Evolutionary conservation across 2,113 vertebrate genomes (phyloP).

Genomic region (Azemiops feae): DNA sequence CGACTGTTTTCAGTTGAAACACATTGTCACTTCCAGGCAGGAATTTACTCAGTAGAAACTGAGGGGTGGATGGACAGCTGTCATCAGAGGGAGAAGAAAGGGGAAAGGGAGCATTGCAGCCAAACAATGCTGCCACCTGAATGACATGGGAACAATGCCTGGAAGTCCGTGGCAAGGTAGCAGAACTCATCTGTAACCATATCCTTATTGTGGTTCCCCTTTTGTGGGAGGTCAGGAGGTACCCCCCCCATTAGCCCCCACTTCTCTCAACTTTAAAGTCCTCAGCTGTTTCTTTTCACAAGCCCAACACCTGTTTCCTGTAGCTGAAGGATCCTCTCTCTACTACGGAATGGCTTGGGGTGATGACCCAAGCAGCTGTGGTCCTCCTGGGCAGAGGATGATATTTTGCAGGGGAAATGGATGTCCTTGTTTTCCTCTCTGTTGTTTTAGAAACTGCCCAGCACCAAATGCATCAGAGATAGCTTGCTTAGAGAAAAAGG

Average conservation of each 20-base stretch:
- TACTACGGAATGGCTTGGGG: neutral
- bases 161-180: neutral
- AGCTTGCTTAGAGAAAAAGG: neutral
- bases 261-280: neutral
- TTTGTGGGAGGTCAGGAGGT: neutral
- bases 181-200: neutral
- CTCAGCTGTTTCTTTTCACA: neutral
- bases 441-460: neutral
- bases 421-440: neutral
- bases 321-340: neutral
- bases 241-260: neutral
- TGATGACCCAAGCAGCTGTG: neutral
- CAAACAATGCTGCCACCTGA: neutral
- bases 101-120: no score
- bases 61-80: neutral
- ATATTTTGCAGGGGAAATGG: neutral
- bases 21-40: neutral
- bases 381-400: neutral
- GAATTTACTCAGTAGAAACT: neutral
- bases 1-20: neutral
- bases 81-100: neutral
- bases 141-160: neutral
- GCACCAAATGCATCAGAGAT: neutral
- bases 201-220: neutral
- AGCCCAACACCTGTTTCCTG: conserved; percentile 31